phyloP scores from a whole-genome alignment of 2,113 vertebrate genomes.

The Chionomys nivalis region DNA sequence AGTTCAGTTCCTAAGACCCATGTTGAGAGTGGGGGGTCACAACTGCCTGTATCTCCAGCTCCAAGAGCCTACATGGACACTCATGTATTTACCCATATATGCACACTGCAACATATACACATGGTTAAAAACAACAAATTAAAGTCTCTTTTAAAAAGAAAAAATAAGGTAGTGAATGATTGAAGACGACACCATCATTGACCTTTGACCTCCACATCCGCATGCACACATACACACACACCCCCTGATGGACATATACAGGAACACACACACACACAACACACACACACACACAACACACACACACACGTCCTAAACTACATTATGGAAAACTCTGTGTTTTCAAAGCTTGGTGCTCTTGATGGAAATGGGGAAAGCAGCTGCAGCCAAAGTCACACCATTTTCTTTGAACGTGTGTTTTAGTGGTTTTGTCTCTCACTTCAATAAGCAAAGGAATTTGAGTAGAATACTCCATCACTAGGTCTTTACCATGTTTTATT shows the following conservation, averaged over 20 bases:
- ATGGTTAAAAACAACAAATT: neutral
- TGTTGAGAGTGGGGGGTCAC: neutral
- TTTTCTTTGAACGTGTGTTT: neutral
- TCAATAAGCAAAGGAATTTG: slow-evolving; percentile 5
- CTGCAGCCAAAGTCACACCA: neutral
- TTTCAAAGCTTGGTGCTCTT: neutral
- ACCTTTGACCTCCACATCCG: neutral
- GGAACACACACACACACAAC: neutral
- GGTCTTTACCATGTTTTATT: slow-evolving; percentile 46
- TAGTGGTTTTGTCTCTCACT: neutral
- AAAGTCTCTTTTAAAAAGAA: neutral
- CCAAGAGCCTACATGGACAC: neutral
- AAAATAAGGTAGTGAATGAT: neutral
- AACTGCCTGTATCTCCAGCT: neutral
- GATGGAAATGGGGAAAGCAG: neutral
- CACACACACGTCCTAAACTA: neutral
- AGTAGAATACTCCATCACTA: slow-evolving; percentile 58
- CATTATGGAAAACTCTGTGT: neutral
- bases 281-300: neutral
- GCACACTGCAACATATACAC: neutral
- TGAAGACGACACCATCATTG: neutral
- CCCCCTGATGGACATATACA: neutral
- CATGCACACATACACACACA: neutral
- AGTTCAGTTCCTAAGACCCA: too few species aligned
- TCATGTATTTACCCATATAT: too few species aligned